phyloP scores from a whole-genome alignment of 2,888 invertebrate species.

The Acrocyrtus sp. region DNA sequence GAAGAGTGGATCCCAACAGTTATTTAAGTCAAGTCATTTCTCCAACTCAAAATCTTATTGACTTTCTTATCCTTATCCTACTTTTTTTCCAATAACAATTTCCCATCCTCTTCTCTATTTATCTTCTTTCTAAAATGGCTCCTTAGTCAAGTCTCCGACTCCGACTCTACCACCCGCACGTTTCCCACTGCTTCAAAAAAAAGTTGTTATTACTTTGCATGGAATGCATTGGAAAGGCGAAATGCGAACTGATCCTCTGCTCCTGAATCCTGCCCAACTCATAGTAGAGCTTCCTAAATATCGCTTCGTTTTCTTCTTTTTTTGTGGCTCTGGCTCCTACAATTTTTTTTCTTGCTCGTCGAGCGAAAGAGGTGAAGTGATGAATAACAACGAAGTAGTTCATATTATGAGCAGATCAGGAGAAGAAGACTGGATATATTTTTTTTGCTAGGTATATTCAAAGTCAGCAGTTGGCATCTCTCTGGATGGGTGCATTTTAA shows the following conservation, averaged over 20 bases:
- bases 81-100: conserved; percentile 1
- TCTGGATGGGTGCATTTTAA: background rate
- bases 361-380: conserved; percentile 38
- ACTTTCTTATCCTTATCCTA: conserved; percentile 4
- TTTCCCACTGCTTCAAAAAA: background rate
- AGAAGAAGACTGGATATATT: conserved; percentile 8
- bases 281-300: conserved; percentile 6
- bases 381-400: conserved; percentile 45
- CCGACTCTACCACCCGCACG: no score
- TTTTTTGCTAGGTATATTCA: background rate
- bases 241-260: background rate
- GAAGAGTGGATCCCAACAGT: no score
- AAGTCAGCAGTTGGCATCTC: background rate
- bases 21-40: no score
- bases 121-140: background rate
- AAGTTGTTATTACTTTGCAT: background rate
- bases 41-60: no score
- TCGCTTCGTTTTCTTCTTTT: conserved; percentile 16
- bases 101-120: background rate
- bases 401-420: no score
- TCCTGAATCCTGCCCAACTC: background rate
- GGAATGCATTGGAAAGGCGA: background rate
- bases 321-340: background rate
- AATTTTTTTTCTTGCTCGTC: conserved; percentile 2
- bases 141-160: background rate